Evolutionary conservation across 2,797 vertebrate species (phyloP).

Genomic region (Amphiprion clarkii): DNA sequence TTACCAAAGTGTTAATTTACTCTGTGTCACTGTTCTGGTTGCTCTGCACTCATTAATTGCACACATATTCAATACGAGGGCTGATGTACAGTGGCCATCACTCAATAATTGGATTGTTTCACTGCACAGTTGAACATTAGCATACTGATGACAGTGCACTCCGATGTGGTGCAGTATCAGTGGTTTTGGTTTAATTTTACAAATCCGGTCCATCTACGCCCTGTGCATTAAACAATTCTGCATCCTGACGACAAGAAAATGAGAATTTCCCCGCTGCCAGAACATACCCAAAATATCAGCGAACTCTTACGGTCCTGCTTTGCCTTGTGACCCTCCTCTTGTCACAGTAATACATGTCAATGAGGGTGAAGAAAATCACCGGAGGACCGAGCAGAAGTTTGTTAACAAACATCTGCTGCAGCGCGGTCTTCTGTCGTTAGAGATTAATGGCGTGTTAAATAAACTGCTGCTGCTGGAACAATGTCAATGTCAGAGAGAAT

Average conservation of each 20-base stretch:
- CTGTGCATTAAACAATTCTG: conserved; percentile 43
- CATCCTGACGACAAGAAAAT: conserved; percentile 28
- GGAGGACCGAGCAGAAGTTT: conserved; percentile 74
- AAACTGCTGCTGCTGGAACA: conserved; percentile 78
- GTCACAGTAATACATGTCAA: conserved; percentile 71
- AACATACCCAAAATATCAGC: conserved; percentile 17
- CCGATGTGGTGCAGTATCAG: conserved; percentile 50
- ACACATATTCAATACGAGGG: conserved; percentile 69
- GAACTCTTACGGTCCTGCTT: conserved; percentile 34
- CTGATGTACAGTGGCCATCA: conserved; percentile 67
- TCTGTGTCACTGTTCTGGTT: conserved; percentile 60
- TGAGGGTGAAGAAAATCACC: conserved; percentile 73
- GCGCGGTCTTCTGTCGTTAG: conserved; percentile 78
- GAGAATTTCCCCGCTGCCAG: background rate
- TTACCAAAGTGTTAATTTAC: conserved; percentile 80
- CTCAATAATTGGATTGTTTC: conserved; percentile 79
- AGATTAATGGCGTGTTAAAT: conserved; percentile 87
- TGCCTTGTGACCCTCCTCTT: conserved; percentile 55
- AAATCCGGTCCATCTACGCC: conserved; percentile 26
- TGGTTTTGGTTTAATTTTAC: conserved; percentile 59
- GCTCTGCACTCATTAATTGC: conserved; percentile 69
- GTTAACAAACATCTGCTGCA: conserved; percentile 86
- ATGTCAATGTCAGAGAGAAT: conserved; percentile 82
- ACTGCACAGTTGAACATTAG: conserved; percentile 62
- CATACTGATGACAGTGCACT: conserved; percentile 74